Evolutionary conservation across 2,797 vertebrate genomes (phyloP).

Genomic region (Eulemur albifrons): DNA sequence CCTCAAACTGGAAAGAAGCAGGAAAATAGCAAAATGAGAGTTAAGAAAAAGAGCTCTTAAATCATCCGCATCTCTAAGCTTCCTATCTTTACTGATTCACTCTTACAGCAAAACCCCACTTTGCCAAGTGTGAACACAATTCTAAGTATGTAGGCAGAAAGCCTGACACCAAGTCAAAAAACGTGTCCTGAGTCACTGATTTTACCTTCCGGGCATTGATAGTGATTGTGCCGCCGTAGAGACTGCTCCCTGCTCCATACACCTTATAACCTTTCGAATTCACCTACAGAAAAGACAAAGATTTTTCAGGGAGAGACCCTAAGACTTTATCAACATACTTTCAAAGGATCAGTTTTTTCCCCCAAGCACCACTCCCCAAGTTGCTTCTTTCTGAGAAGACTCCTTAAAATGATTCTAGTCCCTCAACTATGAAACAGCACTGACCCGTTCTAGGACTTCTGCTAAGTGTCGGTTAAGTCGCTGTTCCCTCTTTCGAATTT

Average conservation of each 20-base stretch:
- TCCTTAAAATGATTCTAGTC: background rate
- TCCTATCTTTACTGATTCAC: background rate
- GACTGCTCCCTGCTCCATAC: conserved; percentile 96
- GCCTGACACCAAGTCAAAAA: background rate
- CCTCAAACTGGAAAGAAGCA: conserved; percentile 90
- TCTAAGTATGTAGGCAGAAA: background rate
- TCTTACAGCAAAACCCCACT: background rate
- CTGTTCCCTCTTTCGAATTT: conserved; percentile 96
- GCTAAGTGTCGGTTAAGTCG: conserved; percentile 94
- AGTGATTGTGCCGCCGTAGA: conserved; percentile 96
- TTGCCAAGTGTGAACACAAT: background rate
- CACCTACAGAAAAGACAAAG: conserved; percentile 85
- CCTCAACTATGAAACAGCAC: conserved; percentile 49
- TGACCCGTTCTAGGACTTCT: conserved; percentile 94
- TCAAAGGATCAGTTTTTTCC: background rate
- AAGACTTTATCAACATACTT: background rate
- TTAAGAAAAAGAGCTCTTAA: background rate
- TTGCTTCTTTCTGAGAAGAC: background rate
- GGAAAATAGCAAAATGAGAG: background rate
- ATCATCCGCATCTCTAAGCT: background rate
- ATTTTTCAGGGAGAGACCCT: background rate
- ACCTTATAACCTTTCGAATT: conserved; percentile 99
- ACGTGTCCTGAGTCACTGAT: fast-evolving
- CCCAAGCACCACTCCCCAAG: background rate
- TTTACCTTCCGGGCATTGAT: conserved; percentile 96